These are phyloP conservation scores for Drosophila parabipectinata DNA, from an alignment of 1,140 invertebrate species.

Conservation along the genomic window DNA sequence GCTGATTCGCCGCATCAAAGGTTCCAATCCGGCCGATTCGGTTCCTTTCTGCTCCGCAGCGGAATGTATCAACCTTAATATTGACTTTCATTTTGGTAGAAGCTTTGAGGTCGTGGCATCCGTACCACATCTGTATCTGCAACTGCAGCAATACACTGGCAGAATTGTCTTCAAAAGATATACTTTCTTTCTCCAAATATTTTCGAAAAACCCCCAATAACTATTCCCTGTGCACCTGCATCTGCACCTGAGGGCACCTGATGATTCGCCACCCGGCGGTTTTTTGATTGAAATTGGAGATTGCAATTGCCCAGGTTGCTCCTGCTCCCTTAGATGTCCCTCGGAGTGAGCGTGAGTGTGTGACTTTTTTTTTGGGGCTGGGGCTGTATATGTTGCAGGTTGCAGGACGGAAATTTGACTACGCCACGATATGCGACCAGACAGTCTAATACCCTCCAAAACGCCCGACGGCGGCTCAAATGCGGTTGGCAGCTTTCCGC, in stretches of 20 bases:
- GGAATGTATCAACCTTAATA: conserved; percentile 77
- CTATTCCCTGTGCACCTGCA: conserved; percentile 13
- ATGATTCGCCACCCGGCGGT: conserved; percentile 53
- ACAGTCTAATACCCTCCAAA: conserved; percentile 72
- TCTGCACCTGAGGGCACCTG: conserved; percentile 21
- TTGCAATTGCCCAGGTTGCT: conserved; percentile 64
- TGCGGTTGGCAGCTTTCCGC: conserved; percentile 50
- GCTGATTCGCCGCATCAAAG: conserved; percentile 44
- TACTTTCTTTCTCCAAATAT: not conserved
- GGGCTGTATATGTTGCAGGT: conserved; percentile 6
- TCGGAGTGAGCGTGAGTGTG: not conserved
- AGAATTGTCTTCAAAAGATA: not conserved
- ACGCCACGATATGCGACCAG: conserved; percentile 71
- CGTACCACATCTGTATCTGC: conserved; percentile 7
- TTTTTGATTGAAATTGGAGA: conserved; percentile 81
- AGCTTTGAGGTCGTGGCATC: conserved; percentile 74
- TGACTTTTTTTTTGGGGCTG: conserved; percentile 32
- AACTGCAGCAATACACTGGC: conserved; percentile 2
- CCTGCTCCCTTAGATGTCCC: conserved; percentile 21
- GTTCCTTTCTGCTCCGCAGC: conserved; percentile 19
- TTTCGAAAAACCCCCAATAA: not conserved
- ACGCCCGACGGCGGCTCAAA: conserved; percentile 60
- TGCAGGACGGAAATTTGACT: conserved; percentile 73
- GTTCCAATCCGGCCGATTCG: conserved; percentile 19
- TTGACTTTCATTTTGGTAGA: conserved; percentile 72